phyloP scores from a whole-genome alignment of 2,113 vertebrate genomes.

The Callospermophilus lateralis region DNA sequence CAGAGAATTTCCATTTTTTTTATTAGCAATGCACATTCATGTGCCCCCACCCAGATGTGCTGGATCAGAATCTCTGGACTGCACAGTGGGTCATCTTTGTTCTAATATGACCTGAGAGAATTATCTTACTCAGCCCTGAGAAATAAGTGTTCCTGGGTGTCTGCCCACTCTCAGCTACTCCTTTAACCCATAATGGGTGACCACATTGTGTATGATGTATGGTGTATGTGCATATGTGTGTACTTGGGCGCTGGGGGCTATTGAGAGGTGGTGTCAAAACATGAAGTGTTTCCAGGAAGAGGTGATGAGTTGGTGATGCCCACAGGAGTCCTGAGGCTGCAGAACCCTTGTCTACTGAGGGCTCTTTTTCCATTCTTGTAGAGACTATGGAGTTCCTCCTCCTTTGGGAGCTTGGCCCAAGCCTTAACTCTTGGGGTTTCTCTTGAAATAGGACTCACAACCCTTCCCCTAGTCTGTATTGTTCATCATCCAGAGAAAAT shows the following conservation, averaged over 20 bases:
- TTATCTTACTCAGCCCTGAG: accelerated
- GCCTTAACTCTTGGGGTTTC: background rate
- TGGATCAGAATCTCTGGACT: too few relatives aligned
- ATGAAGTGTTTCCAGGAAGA: background rate
- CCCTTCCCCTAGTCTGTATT: background rate
- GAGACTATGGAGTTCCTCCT: background rate
- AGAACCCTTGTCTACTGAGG: accelerated
- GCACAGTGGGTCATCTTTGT: background rate
- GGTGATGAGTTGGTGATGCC: accelerated
- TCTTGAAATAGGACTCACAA: background rate
- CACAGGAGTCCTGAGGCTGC: background rate
- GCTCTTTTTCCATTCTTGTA: background rate
- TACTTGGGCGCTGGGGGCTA: background rate
- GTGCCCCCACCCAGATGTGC: background rate
- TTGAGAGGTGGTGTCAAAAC: background rate
- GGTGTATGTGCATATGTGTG: background rate
- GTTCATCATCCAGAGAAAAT: background rate
- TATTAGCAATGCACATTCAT: too few relatives aligned
- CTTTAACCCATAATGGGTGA: background rate
- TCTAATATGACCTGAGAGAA: accelerated
- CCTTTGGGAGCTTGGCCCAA: background rate
- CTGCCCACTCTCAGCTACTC: background rate
- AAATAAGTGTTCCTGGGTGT: background rate
- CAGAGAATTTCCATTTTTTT: background rate
- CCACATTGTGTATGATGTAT: background rate